phyloP scores from a whole-genome alignment of 2,888 invertebrate species.

The Lycaena phlaeas region DNA sequence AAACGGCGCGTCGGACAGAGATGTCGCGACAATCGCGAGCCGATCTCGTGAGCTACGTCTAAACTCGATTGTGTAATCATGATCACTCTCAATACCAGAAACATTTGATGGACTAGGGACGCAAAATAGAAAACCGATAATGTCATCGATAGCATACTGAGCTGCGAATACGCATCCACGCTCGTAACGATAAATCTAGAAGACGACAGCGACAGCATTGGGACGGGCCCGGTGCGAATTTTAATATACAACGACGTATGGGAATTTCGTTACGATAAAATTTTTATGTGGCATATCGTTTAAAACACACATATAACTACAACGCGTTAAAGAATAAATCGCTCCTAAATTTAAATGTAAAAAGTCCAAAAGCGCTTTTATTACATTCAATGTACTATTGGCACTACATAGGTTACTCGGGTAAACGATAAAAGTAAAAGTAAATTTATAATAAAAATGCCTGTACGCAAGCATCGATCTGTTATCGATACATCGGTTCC shows the following conservation, averaged over 20 bases:
- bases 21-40: too few species aligned
- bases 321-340: slow-evolving; percentile 6
- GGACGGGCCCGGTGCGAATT: not conserved
- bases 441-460: slow-evolving; percentile 7
- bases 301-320: slow-evolving; percentile 4
- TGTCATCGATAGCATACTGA: slow-evolving; percentile 4
- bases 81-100: not conserved
- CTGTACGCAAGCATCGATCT: slow-evolving; percentile 2
- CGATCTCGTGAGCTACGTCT: too few species aligned
- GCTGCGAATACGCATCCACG: slow-evolving; percentile 1
- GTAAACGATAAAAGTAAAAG: slow-evolving; percentile 5
- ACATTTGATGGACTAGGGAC: slow-evolving; percentile 6
- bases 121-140: slow-evolving; percentile 5
- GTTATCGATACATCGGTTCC: not conserved
- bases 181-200: not conserved
- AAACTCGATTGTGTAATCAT: not conserved
- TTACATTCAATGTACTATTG: slow-evolving; percentile 5
- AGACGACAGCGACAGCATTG: not conserved
- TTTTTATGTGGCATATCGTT: too few species aligned
- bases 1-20: too few species aligned
- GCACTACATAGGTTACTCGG: slow-evolving; percentile 7
- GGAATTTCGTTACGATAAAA: not conserved
- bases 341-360: slow-evolving; percentile 1
- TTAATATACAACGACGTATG: slow-evolving; percentile 1
- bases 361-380: slow-evolving; percentile 3